Evolutionary conservation across 2,888 invertebrate species (phyloP).

Genomic region (Ochropacha duplaris): DNA sequence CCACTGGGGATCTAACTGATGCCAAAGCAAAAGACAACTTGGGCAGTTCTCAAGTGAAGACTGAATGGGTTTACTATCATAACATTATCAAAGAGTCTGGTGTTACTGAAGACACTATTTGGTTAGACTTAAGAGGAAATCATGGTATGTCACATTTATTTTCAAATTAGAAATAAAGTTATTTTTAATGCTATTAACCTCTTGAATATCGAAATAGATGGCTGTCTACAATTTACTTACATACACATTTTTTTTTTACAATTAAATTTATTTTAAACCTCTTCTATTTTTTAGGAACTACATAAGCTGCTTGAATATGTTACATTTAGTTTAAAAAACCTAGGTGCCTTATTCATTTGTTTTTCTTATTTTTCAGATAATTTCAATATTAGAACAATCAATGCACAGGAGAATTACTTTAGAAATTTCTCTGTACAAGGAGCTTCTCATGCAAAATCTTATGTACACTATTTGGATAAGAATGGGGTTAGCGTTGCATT

Average conservation of each 20-base stretch:
- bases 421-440: constrained; percentile 92
- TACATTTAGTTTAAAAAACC: too few species aligned
- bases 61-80: constrained; percentile 92
- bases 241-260: too few species aligned
- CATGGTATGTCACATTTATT: constrained; percentile 85
- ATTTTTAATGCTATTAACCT: too few species aligned
- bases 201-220: neutral
- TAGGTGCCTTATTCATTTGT: too few species aligned
- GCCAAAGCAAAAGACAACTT: constrained; percentile 90
- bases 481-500: constrained; percentile 89
- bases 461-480: constrained; percentile 82
- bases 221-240: too few species aligned
- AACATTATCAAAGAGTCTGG: constrained; percentile 86
- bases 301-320: too few species aligned
- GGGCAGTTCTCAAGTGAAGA: constrained; percentile 90
- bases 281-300: too few species aligned
- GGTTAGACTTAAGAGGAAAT: constrained; percentile 96
- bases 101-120: constrained; percentile 87
- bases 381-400: constrained; percentile 89
- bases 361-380: constrained; percentile 86
- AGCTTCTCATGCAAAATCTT: constrained; percentile 86
- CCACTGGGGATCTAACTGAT: constrained; percentile 95
- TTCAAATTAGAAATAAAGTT: too few species aligned
- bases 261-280: too few species aligned
- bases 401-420: constrained; percentile 89